phyloP scores from a whole-genome alignment of 2,888 invertebrate species.

The Latrodectus elegans region DNA sequence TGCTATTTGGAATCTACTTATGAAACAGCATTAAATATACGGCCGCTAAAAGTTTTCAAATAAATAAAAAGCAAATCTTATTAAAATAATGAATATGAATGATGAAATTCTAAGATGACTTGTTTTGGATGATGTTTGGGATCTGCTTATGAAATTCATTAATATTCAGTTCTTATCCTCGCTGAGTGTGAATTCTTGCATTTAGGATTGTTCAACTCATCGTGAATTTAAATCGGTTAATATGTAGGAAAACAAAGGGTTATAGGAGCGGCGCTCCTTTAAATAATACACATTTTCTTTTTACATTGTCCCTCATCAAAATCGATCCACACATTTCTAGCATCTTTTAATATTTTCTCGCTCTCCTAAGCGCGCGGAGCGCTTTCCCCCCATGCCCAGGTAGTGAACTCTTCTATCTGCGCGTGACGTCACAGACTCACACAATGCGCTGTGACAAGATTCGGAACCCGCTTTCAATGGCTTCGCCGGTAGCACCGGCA shows the following conservation, averaged over 20 bases:
- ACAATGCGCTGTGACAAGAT: conserved; percentile 5
- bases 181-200: no score
- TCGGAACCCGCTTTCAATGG: neutral
- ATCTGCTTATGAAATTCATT: no score
- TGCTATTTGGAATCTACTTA: no score
- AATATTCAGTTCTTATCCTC: no score
- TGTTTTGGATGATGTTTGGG: no score
- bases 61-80: no score
- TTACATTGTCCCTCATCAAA: neutral
- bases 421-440: neutral
- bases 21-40: no score
- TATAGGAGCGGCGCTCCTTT: neutral
- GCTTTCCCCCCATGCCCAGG: neutral
- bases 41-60: no score
- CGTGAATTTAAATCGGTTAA: no score
- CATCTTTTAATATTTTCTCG: conserved; percentile 3
- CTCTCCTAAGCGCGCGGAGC: neutral
- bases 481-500: neutral
- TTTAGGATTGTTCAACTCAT: no score
- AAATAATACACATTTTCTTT: neutral
- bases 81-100: no score
- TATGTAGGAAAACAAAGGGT: neutral
- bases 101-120: no score
- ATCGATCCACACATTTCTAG: conserved; percentile 1
- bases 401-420: neutral